phyloP scores from a whole-genome alignment of 1,140 invertebrate species.

The Diplogasteroides magnus region DNA sequence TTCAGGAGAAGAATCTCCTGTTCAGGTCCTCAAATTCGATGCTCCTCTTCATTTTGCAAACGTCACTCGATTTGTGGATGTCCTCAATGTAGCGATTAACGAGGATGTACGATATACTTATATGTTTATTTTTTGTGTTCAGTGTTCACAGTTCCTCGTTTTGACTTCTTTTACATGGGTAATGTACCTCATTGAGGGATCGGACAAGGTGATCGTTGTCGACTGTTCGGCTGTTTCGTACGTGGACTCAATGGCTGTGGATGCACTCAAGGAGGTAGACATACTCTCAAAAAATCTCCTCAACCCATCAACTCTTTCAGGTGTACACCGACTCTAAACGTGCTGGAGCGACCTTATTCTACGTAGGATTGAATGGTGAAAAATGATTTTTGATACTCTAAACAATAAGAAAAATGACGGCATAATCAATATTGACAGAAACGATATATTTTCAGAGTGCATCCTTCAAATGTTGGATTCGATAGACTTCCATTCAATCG shows the following conservation, averaged over 20 bases:
- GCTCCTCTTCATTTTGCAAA: slow-evolving; percentile 43
- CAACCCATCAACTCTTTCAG: too few relatives aligned
- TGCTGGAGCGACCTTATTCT: not conserved
- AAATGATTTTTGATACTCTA: not conserved
- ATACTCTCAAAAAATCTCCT: too few relatives aligned
- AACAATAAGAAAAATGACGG: not conserved
- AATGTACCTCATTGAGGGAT: too few relatives aligned
- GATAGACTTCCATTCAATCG: not conserved
- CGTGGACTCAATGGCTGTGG: slow-evolving; percentile 36
- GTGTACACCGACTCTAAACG: slow-evolving; percentile 14
- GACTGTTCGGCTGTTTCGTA: slow-evolving; percentile 35
- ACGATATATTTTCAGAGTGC: not conserved
- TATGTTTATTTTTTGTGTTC: not conserved
- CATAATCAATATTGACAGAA: slow-evolving; percentile 8
- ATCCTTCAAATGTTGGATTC: not conserved
- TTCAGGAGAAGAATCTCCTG: not conserved
- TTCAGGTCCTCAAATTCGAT: slow-evolving; percentile 30
- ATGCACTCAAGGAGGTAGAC: slow-evolving; percentile 27
- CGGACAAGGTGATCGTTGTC: slow-evolving; percentile 16
- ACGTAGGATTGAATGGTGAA: slow-evolving; percentile 16
- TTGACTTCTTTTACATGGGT: not conserved
- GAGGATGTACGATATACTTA: slow-evolving; percentile 16
- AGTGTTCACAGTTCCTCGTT: not conserved
- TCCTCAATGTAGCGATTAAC: slow-evolving; percentile 27
- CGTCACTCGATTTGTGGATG: slow-evolving; percentile 33